phyloP scores from a whole-genome alignment of 2,113 vertebrate species.

The Nematolebias whitei region DNA sequence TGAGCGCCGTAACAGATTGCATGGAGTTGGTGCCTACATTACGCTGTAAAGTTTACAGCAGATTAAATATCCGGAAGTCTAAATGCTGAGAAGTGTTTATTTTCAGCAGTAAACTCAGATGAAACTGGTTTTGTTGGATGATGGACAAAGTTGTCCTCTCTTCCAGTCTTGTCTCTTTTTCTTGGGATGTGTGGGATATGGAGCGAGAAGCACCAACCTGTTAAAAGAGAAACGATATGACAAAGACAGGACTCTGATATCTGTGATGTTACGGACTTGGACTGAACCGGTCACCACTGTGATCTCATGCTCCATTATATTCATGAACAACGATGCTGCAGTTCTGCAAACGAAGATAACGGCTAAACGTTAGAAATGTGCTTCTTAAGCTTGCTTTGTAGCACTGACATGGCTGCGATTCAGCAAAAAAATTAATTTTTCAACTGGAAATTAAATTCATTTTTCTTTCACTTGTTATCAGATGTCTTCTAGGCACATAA shows the following conservation, averaged over 20 bases:
- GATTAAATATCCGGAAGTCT: conserved; percentile 14
- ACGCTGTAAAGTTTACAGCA: conserved; percentile 17
- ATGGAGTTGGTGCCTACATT: conserved; percentile 1
- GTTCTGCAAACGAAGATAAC: conserved; percentile 1
- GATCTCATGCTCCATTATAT: conserved; percentile 25
- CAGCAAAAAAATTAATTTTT: neutral
- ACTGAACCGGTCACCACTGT: conserved; percentile 3
- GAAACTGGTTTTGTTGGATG: conserved; percentile 20
- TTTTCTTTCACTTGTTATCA: neutral
- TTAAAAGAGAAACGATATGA: conserved; percentile 8
- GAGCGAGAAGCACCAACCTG: conserved; percentile 3
- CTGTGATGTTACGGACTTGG: conserved; percentile 4
- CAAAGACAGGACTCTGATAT: neutral
- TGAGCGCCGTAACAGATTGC: conserved; percentile 65
- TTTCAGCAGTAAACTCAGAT: conserved; percentile 18
- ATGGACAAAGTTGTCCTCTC: conserved; percentile 3
- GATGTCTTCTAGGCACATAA: neutral
- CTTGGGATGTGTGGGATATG: conserved; percentile 6
- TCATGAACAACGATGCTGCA: conserved; percentile 34
- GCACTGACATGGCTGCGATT: conserved; percentile 2
- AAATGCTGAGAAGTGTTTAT: conserved; percentile 22
- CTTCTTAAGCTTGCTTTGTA: conserved; percentile 3
- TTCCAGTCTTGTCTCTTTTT: conserved; percentile 29
- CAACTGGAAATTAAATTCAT: neutral
- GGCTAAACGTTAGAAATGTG: conserved; percentile 12